A percentile compares a stretch with the other conserved stretches of the same genome.
Conservation (phyloP, 1,140 invertebrate species). For the Listronotus bonariensis region DNA sequence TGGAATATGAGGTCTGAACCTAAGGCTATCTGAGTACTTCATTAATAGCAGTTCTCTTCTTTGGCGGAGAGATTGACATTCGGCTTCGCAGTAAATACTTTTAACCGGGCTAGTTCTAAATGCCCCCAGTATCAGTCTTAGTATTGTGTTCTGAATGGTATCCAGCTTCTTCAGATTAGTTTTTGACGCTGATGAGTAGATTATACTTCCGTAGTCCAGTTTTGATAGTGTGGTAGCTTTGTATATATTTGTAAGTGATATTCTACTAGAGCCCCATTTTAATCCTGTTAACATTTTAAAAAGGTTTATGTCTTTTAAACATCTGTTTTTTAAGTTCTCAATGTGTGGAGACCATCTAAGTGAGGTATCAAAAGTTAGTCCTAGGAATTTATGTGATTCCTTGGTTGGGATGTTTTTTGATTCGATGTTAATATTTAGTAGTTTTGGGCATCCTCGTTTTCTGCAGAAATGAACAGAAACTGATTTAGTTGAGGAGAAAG, state of each 20-base stretch:
- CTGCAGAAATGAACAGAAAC: background rate
- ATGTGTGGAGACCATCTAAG: constrained; percentile 5
- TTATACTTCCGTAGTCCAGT: constrained; percentile 18
- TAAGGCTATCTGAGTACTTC: background rate
- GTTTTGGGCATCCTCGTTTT: background rate
- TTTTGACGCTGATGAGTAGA: constrained; percentile 16
- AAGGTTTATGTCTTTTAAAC: constrained; percentile 13
- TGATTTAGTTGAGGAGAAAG: constrained; percentile 9
- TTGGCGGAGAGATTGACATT: constrained; percentile 5
- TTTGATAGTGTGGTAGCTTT: constrained; percentile 20
- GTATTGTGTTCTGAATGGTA: constrained; percentile 23
- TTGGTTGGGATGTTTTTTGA: background rate
- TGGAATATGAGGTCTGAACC: background rate
- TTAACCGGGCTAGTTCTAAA: constrained; percentile 16
- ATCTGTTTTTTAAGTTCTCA: background rate
- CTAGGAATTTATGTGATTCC: constrained; percentile 1
- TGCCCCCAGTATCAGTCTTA: constrained; percentile 20
- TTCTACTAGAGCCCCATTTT: constrained; percentile 15
- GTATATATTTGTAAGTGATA: constrained; percentile 17
- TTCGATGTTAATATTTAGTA: constrained; percentile 1
- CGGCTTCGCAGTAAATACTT: constrained; percentile 9
- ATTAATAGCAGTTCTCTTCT: background rate
- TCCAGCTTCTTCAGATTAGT: constrained; percentile 22
- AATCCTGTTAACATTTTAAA: constrained; percentile 12
- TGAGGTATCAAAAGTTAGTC: constrained; percentile 19